Base-by-base conservation (phyloP, 2,888 invertebrate genomes). In the Heterodera filipjevi region DNA sequence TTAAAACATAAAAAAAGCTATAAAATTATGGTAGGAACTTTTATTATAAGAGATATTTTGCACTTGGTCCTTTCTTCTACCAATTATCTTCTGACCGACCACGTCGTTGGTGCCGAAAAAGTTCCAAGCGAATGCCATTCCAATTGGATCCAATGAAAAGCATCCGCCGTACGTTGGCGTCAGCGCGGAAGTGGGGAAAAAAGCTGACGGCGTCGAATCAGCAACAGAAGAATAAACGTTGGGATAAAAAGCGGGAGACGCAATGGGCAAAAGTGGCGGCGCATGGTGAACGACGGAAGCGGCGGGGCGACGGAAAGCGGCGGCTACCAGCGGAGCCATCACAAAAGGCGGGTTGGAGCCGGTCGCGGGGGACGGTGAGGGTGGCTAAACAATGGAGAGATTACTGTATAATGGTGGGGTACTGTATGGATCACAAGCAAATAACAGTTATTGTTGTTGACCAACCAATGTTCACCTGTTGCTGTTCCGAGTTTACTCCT, bases 81-180 rank as follows among this genome's bases (percentile, higher is more conserved):
- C 53, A 70, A 27, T 44, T 33, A 27, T 71, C 2, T 33, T 49
- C 30, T 49, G 19, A 71, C 71, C 39, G 5, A 73, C 73, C 73
- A 73, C 14, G 3, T 73, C 73, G 14, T n/a, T 73, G 46, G 44
- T 35, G 39, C 73, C 49, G 39, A 73, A 73, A 59, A 59, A 59
- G 59, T 59, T 59, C 59, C 59, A 73, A 46, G 49, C 30, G 46
- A 64, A 27, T 44, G n/a, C 49, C 49, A 73, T 64, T 49, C 59
- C 59, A 27, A 59, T 59, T 59, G 59, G 59, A 27, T 73, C 49
- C 73, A 73, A n/a, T 35, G 49, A 73, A 73, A 73, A 14, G 73
- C 49, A 73, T 73, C 73, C 59, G 59, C 59, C 59, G 59, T 59
- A 59, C n/a, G 59, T 59, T 59, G 59, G 59, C 59, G 59, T 59